These are phyloP conservation scores for Deroptyus accipitrinus DNA, from an alignment of 2,113 vertebrate species.

Conservation along the genomic window DNA sequence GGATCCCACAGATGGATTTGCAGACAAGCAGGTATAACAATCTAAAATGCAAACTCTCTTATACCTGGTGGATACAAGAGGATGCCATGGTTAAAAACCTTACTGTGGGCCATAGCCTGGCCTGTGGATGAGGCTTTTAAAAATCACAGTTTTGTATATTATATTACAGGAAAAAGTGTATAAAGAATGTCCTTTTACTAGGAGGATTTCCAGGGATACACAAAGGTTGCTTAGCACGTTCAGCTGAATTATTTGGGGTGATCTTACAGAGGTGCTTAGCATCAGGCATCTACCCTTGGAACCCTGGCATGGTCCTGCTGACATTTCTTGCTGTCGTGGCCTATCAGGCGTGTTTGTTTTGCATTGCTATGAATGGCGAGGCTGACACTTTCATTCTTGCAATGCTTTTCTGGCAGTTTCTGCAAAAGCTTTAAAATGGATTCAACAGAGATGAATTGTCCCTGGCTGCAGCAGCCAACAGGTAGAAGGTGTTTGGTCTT, in stretches of 20 bases:
- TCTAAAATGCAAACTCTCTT: background rate
- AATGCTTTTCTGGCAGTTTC: background rate
- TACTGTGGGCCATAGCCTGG: background rate
- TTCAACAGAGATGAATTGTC: conserved; percentile 58
- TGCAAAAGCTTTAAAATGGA: conserved; percentile 13
- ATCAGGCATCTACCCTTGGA: background rate
- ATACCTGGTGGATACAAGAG: accelerated
- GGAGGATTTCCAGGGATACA: background rate
- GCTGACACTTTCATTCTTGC: background rate
- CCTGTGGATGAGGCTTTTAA: background rate
- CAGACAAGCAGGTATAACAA: background rate
- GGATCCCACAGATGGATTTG: background rate
- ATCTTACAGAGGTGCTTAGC: background rate
- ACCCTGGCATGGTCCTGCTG: background rate
- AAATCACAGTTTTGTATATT: accelerated
- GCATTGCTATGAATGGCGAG: background rate
- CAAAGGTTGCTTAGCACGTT: background rate
- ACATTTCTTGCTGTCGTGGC: accelerated
- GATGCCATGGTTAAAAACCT: background rate
- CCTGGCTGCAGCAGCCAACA: conserved; percentile 32
- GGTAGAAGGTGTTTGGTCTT: conserved; percentile 62
- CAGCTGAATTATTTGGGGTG: background rate
- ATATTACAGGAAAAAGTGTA: background rate
- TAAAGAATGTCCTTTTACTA: background rate
- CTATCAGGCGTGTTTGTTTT: background rate